phyloP scores from a whole-genome alignment of 1,140 invertebrate species.

The Philotrypesis tridentata region DNA sequence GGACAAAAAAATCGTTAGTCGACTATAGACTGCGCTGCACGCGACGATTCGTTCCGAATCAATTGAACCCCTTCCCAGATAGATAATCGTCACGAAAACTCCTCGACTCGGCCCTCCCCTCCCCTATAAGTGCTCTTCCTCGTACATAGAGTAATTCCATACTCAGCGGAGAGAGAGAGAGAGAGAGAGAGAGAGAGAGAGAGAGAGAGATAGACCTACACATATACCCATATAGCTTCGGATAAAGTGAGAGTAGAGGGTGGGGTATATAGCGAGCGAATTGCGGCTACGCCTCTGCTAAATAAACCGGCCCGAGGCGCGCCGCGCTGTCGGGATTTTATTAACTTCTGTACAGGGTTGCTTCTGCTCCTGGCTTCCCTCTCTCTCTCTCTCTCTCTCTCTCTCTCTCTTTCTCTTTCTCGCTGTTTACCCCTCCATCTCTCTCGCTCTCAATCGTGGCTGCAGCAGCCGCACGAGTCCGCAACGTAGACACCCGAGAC shows the following conservation, averaged over 20 bases:
- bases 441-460: conserved; percentile 47
- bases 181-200: background rate
- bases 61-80: background rate
- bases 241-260: conserved; percentile 23
- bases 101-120: background rate
- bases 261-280: conserved; percentile 49
- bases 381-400: background rate
- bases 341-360: conserved; percentile 71
- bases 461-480: conserved; percentile 35
- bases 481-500: conserved; percentile 38
- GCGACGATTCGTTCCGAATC: background rate
- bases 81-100: background rate
- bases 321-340: conserved; percentile 70
- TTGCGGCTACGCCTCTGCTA: conserved; percentile 69
- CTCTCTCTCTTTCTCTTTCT: conserved; percentile 23
- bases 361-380: conserved; percentile 38
- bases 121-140: background rate
- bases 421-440: background rate
- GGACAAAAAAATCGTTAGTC: background rate
- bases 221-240: background rate
- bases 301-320: conserved; percentile 70
- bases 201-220: background rate
- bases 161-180: background rate
- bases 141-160: background rate
- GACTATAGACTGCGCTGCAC: background rate